Percentiles rank a stretch among this genome's conserved stretches.
Conservation (phyloP, 2,113 vertebrate genomes). For the Brachirus orientalis region DNA sequence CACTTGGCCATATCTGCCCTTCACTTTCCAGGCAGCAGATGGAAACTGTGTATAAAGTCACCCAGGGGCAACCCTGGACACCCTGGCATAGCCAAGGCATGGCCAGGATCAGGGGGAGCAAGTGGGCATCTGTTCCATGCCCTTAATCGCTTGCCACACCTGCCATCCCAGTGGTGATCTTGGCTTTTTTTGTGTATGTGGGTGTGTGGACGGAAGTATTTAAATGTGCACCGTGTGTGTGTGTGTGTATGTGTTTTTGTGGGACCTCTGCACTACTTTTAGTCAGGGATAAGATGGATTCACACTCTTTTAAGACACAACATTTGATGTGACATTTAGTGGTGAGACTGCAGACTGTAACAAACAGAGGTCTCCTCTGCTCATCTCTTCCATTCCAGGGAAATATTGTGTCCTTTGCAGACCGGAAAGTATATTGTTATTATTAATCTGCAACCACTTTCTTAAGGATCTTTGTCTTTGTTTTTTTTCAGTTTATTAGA, state of each 20-base stretch:
- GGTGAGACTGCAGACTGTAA: constrained; percentile 30
- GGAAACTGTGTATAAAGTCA: constrained; percentile 83
- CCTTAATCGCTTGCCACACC: constrained; percentile 80
- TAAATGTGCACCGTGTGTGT: constrained; percentile 58
- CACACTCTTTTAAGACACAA: constrained; percentile 10
- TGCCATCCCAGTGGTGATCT: constrained; percentile 74
- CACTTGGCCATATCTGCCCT: constrained; percentile 79
- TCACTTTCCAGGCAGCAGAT: constrained; percentile 85
- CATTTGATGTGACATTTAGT: too few species aligned
- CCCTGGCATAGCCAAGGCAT: constrained; percentile 77
- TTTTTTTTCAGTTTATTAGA: too few species aligned
- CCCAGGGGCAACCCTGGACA: constrained; percentile 80
- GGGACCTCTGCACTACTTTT: constrained; percentile 42
- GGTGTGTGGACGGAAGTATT: constrained; percentile 53
- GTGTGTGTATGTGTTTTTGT: constrained; percentile 52
- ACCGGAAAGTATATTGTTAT: too few species aligned
- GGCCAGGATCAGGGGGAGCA: constrained; percentile 82
- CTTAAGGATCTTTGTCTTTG: too few species aligned
- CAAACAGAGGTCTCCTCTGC: background rate
- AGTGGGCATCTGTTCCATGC: constrained; percentile 85
- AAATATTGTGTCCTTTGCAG: too few species aligned
- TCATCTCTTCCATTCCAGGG: background rate
- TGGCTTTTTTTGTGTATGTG: constrained; percentile 56
- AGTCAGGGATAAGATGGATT: constrained; percentile 45
- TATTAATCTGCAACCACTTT: too few species aligned